phyloP scores from a whole-genome alignment of 1,140 invertebrate genomes.

The Steinernema khuongi region DNA sequence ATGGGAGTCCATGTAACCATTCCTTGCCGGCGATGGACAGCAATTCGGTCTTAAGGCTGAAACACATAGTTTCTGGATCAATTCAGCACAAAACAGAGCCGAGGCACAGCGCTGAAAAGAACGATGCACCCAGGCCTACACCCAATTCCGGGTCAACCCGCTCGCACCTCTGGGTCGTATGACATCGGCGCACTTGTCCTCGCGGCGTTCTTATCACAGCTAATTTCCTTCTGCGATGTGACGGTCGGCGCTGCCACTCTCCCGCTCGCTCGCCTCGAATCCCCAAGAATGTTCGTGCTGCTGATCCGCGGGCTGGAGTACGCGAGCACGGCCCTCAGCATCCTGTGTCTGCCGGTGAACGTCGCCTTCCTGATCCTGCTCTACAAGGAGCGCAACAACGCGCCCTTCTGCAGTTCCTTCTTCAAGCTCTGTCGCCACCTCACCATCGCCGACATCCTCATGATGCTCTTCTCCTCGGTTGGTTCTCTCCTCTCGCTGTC shows the following conservation, averaged over 20 bases:
- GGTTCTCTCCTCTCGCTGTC: too few species aligned
- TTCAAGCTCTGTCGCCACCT: constrained; percentile 39
- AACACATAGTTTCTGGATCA: too few species aligned
- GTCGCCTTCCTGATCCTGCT: constrained; percentile 34
- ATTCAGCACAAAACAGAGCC: too few species aligned
- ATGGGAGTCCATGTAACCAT: too few species aligned
- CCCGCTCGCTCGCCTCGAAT: neutral
- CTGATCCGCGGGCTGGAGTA: constrained; percentile 30
- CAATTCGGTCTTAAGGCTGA: too few species aligned
- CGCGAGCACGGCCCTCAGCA: constrained; percentile 31
- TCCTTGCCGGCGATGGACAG: too few species aligned
- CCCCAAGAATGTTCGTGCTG: neutral
- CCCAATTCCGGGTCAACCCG: too few species aligned
- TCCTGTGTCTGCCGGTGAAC: constrained; percentile 39
- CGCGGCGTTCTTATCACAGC: neutral
- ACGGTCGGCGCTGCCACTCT: neutral
- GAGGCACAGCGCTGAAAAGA: too few species aligned
- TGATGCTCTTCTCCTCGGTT: constrained; percentile 36
- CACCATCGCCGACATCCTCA: constrained; percentile 37
- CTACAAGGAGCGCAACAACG: constrained; percentile 19
- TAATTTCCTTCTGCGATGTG: neutral
- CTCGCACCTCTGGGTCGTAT: too few species aligned
- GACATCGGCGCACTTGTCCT: too few species aligned
- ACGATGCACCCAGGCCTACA: too few species aligned
- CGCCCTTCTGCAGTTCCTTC: constrained; percentile 34